These are phyloP conservation scores for Prunella fulvescens DNA, from an alignment of 2,113 vertebrate species.

Conservation along the genomic window DNA sequence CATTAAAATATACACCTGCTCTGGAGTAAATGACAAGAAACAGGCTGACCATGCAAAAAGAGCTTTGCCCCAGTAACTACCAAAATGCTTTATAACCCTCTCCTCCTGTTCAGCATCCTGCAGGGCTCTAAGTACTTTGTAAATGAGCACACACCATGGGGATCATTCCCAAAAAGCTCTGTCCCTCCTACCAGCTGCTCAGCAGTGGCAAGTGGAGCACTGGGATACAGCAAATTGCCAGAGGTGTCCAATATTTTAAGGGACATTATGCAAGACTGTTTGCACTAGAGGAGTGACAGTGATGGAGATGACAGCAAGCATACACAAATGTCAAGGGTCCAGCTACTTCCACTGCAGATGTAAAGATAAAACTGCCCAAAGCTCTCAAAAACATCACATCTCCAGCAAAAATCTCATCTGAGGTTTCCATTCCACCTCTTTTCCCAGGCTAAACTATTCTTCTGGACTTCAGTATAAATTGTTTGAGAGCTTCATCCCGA, in stretches of 20 bases:
- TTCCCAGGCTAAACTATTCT: not conserved
- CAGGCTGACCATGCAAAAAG: accelerated
- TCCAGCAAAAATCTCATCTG: not conserved
- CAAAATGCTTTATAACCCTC: not conserved
- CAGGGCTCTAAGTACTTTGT: not conserved
- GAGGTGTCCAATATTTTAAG: not conserved
- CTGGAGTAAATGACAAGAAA: not conserved
- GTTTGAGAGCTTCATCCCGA: not conserved
- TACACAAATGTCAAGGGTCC: not conserved
- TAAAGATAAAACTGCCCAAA: not conserved
- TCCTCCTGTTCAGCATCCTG: not conserved
- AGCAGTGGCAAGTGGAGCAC: accelerated
- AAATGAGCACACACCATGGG: accelerated
- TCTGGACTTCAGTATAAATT: not conserved
- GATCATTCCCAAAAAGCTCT: not conserved
- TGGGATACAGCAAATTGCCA: not conserved
- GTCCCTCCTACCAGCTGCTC: not conserved
- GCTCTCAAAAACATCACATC: not conserved
- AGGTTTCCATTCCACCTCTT: not conserved
- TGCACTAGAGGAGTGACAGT: not conserved
- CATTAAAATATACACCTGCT: not conserved
- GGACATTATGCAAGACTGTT: not conserved
- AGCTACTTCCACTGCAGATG: not conserved
- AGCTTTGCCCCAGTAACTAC: not conserved
- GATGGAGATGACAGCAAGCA: not conserved